These are phyloP conservation scores for Heliconius nattereri DNA, from an alignment of 1,140 invertebrate genomes.

Conservation along the genomic window DNA sequence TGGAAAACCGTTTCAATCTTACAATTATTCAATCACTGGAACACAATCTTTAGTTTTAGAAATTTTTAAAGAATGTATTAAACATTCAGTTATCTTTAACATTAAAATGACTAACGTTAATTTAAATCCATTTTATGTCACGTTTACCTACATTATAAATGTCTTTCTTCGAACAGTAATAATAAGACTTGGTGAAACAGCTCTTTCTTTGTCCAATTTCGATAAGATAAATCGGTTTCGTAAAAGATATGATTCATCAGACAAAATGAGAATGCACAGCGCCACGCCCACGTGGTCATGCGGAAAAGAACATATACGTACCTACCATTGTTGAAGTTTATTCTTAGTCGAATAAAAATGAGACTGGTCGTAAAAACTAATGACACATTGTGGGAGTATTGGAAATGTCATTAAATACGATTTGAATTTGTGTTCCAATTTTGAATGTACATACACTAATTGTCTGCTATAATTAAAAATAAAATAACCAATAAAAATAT, in stretches of 20 bases:
- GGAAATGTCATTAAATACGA: not conserved
- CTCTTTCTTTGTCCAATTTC: slow-evolving; percentile 5
- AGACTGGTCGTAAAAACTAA: slow-evolving; percentile 11
- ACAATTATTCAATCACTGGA: not conserved
- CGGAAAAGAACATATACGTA: slow-evolving; percentile 57
- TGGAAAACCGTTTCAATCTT: too few species aligned
- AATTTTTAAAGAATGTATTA: not conserved
- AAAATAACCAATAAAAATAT: not conserved
- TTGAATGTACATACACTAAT: not conserved
- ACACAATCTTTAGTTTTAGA: not conserved
- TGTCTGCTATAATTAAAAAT: not conserved
- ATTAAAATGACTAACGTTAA: not conserved
- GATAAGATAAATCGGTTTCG: slow-evolving; percentile 29
- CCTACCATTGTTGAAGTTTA: slow-evolving; percentile 49
- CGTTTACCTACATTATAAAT: too few species aligned
- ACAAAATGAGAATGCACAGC: slow-evolving; percentile 23
- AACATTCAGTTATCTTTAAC: not conserved
- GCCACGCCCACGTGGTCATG: slow-evolving; percentile 46
- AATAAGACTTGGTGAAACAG: not conserved
- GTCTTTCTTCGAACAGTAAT: not conserved
- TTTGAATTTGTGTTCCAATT: not conserved
- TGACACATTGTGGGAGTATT: not conserved
- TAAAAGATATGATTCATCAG: slow-evolving; percentile 28
- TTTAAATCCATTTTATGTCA: not conserved
- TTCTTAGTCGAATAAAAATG: slow-evolving; percentile 16